phyloP scores from a whole-genome alignment of 2,888 invertebrate genomes.

The Cataglyphis albicans region DNA sequence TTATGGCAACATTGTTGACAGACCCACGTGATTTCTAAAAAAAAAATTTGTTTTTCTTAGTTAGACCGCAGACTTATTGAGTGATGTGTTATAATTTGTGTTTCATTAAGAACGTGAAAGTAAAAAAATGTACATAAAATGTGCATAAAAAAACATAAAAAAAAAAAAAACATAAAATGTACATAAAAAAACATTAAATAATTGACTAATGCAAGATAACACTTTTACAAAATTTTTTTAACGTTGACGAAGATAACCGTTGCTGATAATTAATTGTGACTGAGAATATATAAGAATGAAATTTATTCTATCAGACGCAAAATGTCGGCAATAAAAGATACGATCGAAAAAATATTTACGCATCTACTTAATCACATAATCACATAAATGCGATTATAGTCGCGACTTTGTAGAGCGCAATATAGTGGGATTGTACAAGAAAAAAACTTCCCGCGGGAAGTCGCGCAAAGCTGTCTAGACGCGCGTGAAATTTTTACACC shows the following conservation, averaged over 20 bases:
- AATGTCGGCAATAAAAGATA: background rate
- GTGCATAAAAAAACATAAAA: background rate
- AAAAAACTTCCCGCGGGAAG: background rate
- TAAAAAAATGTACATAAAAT: too few relatives aligned
- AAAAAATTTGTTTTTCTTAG: too few relatives aligned
- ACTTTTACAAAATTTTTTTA: background rate
- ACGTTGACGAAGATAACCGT: too few relatives aligned
- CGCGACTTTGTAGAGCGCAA: background rate
- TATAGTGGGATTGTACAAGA: background rate
- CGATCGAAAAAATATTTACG: background rate
- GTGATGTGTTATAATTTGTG: too few relatives aligned
- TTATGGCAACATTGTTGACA: too few relatives aligned
- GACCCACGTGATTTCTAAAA: too few relatives aligned
- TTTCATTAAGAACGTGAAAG: too few relatives aligned
- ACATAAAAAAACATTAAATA: background rate
- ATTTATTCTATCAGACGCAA: background rate
- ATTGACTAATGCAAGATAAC: background rate
- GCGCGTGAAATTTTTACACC: slow-evolving; percentile 20
- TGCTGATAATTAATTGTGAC: background rate
- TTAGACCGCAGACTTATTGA: too few relatives aligned
- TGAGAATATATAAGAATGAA: background rate
- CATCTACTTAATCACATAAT: background rate
- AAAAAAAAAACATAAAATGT: too few relatives aligned
- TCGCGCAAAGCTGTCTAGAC: slow-evolving; percentile 15
- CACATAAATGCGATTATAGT: slow-evolving; percentile 2